A percentile compares a stretch with the other conserved stretches of the same genome.
phyloP scores from a whole-genome alignment of 2,888 invertebrate genomes.

The Cylindroiulus punctatus region DNA sequence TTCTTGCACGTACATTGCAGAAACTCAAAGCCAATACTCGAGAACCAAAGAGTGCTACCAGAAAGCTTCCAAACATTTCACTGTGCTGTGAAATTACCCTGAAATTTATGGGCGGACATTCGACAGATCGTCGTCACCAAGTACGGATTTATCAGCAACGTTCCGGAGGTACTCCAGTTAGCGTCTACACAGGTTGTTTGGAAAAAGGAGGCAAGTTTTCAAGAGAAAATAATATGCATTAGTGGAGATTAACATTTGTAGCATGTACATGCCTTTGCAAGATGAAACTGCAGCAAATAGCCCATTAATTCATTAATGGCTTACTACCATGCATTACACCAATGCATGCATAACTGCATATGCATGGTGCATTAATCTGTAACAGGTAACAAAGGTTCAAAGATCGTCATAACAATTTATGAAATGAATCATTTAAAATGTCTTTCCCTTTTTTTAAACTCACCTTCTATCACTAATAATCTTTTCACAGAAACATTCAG shows the following conservation, averaged over 20 bases:
- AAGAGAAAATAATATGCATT: neutral
- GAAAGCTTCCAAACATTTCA: constrained; percentile 41
- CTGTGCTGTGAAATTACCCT: constrained; percentile 54
- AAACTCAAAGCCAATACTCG: neutral
- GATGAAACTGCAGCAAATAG: too few species aligned
- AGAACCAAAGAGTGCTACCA: neutral
- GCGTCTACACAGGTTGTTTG: constrained; percentile 59
- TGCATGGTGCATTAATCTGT: too few species aligned
- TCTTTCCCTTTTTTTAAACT: neutral
- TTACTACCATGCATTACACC: too few species aligned
- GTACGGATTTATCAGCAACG: constrained; percentile 60
- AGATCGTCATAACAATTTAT: too few species aligned
- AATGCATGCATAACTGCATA: too few species aligned
- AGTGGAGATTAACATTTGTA: neutral
- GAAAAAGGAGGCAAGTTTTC: constrained; percentile 58
- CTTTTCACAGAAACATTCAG: constrained; percentile 64
- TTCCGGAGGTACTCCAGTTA: constrained; percentile 60
- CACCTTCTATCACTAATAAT: neutral
- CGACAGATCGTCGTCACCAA: constrained; percentile 49
- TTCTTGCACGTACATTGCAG: neutral
- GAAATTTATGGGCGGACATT: constrained; percentile 11
- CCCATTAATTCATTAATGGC: too few species aligned
- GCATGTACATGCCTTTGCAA: too few species aligned
- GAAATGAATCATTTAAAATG: neutral
- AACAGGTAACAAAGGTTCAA: too few species aligned